A percentile compares a stretch with the other conserved stretches of the same genome.
phyloP scores from a whole-genome alignment of 2,888 invertebrate species.

The Acleris sparsana region DNA sequence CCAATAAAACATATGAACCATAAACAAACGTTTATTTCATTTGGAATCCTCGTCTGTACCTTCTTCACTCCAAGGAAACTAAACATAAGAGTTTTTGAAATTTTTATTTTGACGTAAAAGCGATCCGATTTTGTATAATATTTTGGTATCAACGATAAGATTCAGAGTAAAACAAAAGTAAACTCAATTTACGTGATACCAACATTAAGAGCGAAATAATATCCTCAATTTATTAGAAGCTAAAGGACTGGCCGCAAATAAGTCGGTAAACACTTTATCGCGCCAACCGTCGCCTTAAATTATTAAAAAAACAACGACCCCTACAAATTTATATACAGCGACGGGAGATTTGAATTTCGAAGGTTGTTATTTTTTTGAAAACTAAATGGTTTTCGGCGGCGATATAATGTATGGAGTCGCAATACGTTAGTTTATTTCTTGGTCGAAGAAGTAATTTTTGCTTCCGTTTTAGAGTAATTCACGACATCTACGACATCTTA shows the following conservation, averaged over 20 bases:
- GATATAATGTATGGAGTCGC: constrained; percentile 48
- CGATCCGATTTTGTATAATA: not conserved
- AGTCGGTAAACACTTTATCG: constrained; percentile 74
- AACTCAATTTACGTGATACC: constrained; percentile 22
- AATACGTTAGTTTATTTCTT: constrained; percentile 32
- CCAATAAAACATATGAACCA: constrained; percentile 4
- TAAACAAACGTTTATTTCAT: constrained; percentile 1
- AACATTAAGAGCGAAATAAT: constrained; percentile 31
- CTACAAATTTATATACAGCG: constrained; percentile 55
- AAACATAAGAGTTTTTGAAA: too few species aligned
- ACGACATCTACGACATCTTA: too few species aligned
- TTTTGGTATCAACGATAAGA: constrained; percentile 4
- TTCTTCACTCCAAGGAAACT: too few species aligned
- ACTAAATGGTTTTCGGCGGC: constrained; percentile 52
- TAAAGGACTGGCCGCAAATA: constrained; percentile 55
- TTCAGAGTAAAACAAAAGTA: constrained; percentile 12
- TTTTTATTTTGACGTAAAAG: not conserved
- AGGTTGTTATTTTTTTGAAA: constrained; percentile 54
- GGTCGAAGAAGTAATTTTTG: constrained; percentile 7
- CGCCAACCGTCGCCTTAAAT: constrained; percentile 63
- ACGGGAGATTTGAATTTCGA: constrained; percentile 62
- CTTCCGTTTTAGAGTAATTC: too few species aligned
- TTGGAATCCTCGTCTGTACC: not conserved
- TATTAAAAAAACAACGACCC: constrained; percentile 61
- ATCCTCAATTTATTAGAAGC: constrained; percentile 29